Conservation (phyloP, 2,113 vertebrate species). For the Meriones unguiculatus region DNA sequence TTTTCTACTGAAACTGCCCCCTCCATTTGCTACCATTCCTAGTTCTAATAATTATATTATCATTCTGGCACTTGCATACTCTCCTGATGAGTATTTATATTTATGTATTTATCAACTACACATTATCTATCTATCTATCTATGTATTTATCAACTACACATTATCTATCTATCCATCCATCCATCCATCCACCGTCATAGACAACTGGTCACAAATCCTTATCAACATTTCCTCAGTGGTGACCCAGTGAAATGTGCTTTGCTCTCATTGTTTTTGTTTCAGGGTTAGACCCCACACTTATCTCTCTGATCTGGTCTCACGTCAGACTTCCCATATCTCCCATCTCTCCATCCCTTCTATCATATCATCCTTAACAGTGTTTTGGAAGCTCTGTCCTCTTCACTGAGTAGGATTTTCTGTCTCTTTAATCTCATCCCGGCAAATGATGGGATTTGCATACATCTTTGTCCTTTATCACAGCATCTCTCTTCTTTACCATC, state of each 20-base stretch:
- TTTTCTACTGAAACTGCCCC: background rate
- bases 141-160: background rate
- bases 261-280: background rate
- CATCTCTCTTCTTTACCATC: background rate
- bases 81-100: background rate
- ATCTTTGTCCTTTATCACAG: background rate
- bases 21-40: background rate
- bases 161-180: background rate
- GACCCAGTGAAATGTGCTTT: background rate
- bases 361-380: background rate
- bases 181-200: background rate
- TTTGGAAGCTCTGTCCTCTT: background rate
- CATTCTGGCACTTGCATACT: background rate
- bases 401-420: background rate
- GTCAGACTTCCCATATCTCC: background rate
- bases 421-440: background rate
- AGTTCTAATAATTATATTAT: background rate
- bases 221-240: background rate
- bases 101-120: background rate
- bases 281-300: background rate
- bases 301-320: background rate
- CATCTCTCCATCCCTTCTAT: background rate
- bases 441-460: background rate
- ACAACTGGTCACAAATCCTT: background rate
- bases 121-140: background rate